phyloP scores from a whole-genome alignment of 2,888 invertebrate genomes.

The Crocallis elinguaria region DNA sequence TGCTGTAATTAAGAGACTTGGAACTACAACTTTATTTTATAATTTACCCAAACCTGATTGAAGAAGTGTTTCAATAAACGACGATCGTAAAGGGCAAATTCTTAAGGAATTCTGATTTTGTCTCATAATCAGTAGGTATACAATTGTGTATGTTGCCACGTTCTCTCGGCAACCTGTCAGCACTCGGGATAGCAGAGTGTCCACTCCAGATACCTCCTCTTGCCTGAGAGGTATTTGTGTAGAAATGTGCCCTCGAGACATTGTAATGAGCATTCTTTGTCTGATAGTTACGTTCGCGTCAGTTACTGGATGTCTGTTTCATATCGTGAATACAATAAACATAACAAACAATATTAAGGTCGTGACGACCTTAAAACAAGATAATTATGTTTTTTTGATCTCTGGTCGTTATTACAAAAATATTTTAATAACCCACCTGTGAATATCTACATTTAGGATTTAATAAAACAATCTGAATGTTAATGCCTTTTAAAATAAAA shows the following conservation, averaged over 20 bases:
- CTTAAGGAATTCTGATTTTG: too few species aligned
- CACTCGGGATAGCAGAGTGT: slow-evolving; percentile 28
- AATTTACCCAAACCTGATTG: too few species aligned
- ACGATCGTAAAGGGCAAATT: too few species aligned
- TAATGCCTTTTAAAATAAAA: slow-evolving; percentile 7
- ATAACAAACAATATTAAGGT: slow-evolving; percentile 19
- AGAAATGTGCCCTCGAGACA: slow-evolving; percentile 15
- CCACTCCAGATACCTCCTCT: slow-evolving; percentile 19
- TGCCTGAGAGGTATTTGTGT: slow-evolving; percentile 27
- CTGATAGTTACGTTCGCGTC: slow-evolving; percentile 15
- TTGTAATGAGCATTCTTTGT: slow-evolving; percentile 19
- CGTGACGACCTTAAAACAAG: slow-evolving; percentile 22
- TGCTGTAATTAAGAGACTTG: too few species aligned
- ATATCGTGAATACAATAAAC: slow-evolving; percentile 20
- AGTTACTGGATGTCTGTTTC: slow-evolving; percentile 11
- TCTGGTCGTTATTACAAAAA: slow-evolving; percentile 14
- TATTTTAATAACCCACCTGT: slow-evolving; percentile 8
- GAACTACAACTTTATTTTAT: too few species aligned
- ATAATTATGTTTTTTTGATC: slow-evolving; percentile 17
- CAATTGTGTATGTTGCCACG: slow-evolving; percentile 24
- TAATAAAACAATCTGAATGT: not conserved
- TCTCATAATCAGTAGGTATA: too few species aligned
- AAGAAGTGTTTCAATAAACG: too few species aligned
- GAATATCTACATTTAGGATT: not conserved
- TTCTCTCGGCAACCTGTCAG: slow-evolving; percentile 22